Evolutionary conservation across 2,888 invertebrate species (phyloP), one percentile per base, ranked within the genome.

Genomic region (Drosophila niveifrons): DNA sequence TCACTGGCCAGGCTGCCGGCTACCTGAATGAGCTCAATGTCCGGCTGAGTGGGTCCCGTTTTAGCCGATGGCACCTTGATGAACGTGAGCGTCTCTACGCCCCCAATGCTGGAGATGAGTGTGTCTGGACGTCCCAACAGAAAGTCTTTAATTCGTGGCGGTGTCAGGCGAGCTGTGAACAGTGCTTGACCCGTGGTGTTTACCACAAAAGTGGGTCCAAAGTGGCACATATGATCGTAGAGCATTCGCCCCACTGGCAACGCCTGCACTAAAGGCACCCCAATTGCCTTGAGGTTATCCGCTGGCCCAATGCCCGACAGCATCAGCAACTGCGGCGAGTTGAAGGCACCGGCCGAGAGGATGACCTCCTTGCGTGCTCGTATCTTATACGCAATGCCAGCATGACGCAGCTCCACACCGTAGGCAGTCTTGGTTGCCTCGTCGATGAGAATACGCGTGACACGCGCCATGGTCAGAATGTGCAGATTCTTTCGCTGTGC

Each of bases 311-410:
- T 89, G 0, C 97, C 97, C 6, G 97, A 97, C 4, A 98, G 91
- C 96, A 98, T 97, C 9, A 98, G 93, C 2, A 98, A 91, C 91
- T 98, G 98, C 0, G 98, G 97, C 0, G 97, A 96, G 84, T 96
- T 97, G 73, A 98, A 95, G 1, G 97, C 94, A 0, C 98, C 98
- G 1, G 97, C 97, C 11, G 96, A 95, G 13, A 98, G 87, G 58
- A 98, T 96, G 0, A 98, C 95, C 93, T 97, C 97, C 90, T 95
- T 96, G 70, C 93, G 93, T 0, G 96, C 96, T 48, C 90, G 92
- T 0, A 94, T 94, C 9, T 92, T 93, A 69, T 92, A 92, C 31
- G 89, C 89, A 10, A 92, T 77, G 17, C 93, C 93, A 13, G 94
- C 93, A 58, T 94, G 94, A 0, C 94, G 91, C 71, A 95, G 95